Evolutionary conservation across 2,113 vertebrate genomes (phyloP).

Genomic region (Corythaeola cristata): DNA sequence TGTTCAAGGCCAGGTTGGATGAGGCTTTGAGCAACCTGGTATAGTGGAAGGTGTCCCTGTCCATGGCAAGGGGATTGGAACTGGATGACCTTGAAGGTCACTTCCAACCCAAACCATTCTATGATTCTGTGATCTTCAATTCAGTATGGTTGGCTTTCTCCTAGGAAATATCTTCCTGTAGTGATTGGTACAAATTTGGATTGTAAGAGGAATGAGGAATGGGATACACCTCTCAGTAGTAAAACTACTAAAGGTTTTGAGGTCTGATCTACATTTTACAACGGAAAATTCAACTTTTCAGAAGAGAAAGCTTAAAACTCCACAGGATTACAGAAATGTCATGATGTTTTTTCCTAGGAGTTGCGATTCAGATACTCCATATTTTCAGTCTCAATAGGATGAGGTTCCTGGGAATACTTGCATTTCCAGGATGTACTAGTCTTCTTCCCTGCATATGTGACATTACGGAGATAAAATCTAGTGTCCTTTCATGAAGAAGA

Average conservation of each 20-base stretch:
- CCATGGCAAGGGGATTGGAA: no score
- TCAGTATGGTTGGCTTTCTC: background rate
- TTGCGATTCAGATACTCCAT: background rate
- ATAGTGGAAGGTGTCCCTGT: no score
- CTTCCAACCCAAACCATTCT: no score
- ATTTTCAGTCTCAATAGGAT: background rate
- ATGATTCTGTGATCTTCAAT: background rate
- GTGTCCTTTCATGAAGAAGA: background rate
- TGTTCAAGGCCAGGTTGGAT: no score
- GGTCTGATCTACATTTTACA: background rate
- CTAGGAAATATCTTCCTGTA: background rate
- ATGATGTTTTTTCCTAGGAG: background rate
- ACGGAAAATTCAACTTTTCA: background rate
- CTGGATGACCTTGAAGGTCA: no score
- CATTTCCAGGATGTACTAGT: background rate
- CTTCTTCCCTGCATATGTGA: background rate
- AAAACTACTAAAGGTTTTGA: background rate
- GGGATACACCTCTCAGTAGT: background rate
- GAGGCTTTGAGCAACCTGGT: no score
- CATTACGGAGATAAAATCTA: background rate
- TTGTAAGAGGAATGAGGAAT: background rate
- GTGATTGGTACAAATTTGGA: background rate
- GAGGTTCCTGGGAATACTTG: background rate
- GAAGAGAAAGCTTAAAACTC: background rate
- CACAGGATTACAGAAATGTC: background rate